A percentile compares a stretch with the other conserved stretches of the same genome.
Evolutionary conservation across 2,797 vertebrate genomes (phyloP).

Genomic region (Sebastes melanostomus): DNA sequence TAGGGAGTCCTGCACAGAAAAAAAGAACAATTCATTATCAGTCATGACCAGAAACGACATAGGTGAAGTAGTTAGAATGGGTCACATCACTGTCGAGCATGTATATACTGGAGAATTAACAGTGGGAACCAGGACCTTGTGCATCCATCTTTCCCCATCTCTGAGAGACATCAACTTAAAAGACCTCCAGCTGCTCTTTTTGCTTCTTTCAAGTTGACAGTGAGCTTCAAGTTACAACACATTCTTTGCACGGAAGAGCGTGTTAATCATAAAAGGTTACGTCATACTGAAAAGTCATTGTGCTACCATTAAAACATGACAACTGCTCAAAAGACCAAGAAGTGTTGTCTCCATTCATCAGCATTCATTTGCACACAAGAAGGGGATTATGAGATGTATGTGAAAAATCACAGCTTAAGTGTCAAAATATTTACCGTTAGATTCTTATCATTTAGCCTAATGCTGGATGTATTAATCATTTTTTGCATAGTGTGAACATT

Average conservation of each 20-base stretch:
- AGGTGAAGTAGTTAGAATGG: neutral
- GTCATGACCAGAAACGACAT: neutral
- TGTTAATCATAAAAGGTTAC: neutral
- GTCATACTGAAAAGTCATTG: neutral
- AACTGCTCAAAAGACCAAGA: neutral
- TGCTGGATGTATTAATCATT: neutral
- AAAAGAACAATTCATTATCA: conserved; percentile 9
- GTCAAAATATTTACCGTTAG: neutral
- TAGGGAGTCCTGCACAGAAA: conserved; percentile 90
- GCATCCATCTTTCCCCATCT: neutral
- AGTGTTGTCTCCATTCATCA: neutral
- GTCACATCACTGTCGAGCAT: neutral
- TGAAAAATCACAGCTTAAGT: neutral
- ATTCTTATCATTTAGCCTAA: neutral
- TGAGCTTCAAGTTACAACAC: neutral
- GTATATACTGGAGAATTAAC: neutral
- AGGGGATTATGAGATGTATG: neutral
- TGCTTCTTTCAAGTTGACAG: neutral
- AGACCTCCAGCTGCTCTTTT: neutral
- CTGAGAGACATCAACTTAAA: neutral
- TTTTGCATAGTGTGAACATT: neutral
- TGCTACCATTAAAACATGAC: neutral
- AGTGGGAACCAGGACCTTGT: neutral
- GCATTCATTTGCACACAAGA: neutral
- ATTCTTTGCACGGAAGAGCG: neutral